Percentiles rank a stretch among this genome's conserved stretches.
Conservation (phyloP, 2,113 vertebrate genomes). For the Shinisaurus crocodilurus region DNA sequence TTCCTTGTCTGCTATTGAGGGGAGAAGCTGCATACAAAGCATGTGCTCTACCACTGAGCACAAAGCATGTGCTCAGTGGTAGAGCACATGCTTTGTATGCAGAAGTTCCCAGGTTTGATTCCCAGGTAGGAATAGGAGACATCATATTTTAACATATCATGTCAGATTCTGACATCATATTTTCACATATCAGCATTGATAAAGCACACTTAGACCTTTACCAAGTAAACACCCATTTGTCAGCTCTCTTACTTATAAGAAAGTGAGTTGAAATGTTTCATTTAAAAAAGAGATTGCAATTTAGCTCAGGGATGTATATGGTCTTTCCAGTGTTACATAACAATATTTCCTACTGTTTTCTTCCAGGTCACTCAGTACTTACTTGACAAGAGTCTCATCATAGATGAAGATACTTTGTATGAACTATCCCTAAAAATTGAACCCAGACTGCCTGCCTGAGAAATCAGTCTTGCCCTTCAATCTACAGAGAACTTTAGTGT, state of each 20-base stretch:
- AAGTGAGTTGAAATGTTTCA: not conserved
- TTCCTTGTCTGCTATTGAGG: not conserved
- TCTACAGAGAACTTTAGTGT: conserved; percentile 51
- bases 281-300: not conserved
- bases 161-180: not conserved
- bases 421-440: conserved; percentile 97
- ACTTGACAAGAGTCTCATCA: conserved; percentile 94
- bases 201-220: not conserved
- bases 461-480: conserved; percentile 48
- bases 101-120: no score
- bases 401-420: conserved; percentile 97
- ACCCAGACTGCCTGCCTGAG: conserved; percentile 95
- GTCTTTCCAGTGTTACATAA: not conserved
- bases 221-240: not conserved
- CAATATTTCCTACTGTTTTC: conserved; percentile 15
- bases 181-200: not conserved
- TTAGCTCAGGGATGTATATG: not conserved
- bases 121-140: no score
- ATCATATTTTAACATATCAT: no score
- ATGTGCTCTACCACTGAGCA: no score
- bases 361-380: conserved; percentile 94
- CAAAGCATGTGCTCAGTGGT: no score
- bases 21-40: no score
- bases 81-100: no score
- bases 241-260: not conserved